Percentiles rank a stretch among this genome's conserved stretches.
Conservation (phyloP, 2,113 vertebrate species). For the Corythoichthys haematopterus region DNA sequence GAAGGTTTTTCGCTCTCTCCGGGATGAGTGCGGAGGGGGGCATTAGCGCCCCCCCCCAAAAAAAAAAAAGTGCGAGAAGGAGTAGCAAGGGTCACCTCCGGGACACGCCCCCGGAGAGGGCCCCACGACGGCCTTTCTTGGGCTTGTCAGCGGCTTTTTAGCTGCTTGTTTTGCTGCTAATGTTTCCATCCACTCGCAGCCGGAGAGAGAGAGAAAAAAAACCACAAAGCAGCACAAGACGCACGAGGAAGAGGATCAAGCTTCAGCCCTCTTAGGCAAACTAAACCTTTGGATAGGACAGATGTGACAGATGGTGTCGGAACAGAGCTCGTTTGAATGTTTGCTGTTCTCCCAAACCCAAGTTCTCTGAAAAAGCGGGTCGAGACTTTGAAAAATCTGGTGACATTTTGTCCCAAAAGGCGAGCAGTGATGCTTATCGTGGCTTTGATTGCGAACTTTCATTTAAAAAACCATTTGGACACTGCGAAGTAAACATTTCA, state of each 20-base stretch:
- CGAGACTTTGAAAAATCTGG: too few species aligned
- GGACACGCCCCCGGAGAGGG: constrained; percentile 27
- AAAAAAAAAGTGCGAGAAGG: constrained; percentile 45
- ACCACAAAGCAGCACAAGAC: constrained; percentile 1
- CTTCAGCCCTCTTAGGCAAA: neutral
- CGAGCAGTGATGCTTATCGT: too few species aligned
- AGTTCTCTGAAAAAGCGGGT: too few species aligned
- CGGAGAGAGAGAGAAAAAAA: neutral
- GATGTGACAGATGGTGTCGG: too few species aligned
- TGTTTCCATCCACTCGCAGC: constrained; percentile 3
- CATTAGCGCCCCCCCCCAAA: neutral
- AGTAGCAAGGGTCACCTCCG: constrained; percentile 40
- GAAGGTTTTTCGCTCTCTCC: constrained; percentile 41
- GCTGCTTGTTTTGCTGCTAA: constrained; percentile 7
- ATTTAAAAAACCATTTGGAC: too few species aligned
- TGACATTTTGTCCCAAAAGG: too few species aligned
- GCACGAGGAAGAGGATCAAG: neutral
- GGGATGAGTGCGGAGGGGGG: constrained; percentile 13
- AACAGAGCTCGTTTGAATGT: too few species aligned
- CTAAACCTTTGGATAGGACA: neutral
- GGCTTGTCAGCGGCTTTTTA: constrained; percentile 8
- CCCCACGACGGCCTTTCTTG: constrained; percentile 6
- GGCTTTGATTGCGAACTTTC: too few species aligned
- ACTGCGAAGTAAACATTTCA: too few species aligned
- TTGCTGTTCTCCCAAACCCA: too few species aligned